Conservation (phyloP, 2,797 vertebrate species). For the Ceryle rudis region DNA sequence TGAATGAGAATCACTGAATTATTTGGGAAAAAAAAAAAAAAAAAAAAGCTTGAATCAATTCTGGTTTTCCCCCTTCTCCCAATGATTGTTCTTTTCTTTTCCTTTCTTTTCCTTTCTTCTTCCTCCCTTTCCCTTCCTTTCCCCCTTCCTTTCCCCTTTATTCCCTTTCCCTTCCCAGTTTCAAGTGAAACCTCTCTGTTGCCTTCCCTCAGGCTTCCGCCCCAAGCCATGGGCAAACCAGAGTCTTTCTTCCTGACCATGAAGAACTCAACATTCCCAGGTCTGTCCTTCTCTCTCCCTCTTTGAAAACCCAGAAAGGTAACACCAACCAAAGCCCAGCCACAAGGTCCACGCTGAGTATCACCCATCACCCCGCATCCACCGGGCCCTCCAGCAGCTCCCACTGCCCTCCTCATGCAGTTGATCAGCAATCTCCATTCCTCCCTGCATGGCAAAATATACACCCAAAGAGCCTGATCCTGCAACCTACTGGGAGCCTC, state of each 20-base stretch:
- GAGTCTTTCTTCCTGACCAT: neutral
- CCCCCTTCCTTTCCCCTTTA: neutral
- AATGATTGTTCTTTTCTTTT: constrained; percentile 57
- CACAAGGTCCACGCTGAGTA: neutral
- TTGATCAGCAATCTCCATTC: neutral
- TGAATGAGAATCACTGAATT: constrained; percentile 88
- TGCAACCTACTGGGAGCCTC: neutral
- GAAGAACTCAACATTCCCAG: neutral
- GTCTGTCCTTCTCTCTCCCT: accelerated
- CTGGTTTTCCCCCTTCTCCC: constrained; percentile 11
- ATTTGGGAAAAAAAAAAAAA: constrained; percentile 65
- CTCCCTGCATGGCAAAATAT: neutral
- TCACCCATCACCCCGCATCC: neutral
- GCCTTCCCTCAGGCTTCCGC: neutral
- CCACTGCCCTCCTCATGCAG: neutral
- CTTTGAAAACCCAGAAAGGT: neutral
- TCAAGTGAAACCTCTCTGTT: neutral
- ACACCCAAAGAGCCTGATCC: neutral
- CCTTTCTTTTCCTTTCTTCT: too few relatives aligned
- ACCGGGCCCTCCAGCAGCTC: accelerated
- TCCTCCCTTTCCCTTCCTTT: neutral
- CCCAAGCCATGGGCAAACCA: neutral
- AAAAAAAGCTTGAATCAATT: constrained; percentile 52
- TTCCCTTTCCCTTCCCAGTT: neutral
- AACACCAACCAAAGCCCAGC: neutral